Percentiles rank a stretch among this genome's conserved stretches.
These are phyloP conservation scores for Physocephala rufipes DNA, from an alignment of 2,888 invertebrate genomes.

Conservation along the genomic window DNA sequence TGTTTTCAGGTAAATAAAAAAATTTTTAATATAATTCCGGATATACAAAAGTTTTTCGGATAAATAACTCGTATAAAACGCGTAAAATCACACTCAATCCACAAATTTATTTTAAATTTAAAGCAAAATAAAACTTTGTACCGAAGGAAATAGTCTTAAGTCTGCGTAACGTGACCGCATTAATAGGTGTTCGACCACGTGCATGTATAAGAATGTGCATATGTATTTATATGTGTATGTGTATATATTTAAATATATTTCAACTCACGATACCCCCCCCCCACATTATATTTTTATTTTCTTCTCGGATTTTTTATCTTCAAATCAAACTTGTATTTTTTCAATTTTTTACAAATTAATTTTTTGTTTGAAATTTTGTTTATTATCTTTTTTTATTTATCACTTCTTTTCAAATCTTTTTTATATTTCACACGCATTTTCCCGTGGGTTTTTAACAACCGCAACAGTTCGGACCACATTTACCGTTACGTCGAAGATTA, in stretches of 20 bases:
- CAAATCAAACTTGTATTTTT: conserved; percentile 38
- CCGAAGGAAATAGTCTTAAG: too few relatives aligned
- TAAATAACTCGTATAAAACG: too few relatives aligned
- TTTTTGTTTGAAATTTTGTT: neutral
- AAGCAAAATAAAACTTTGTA: neutral
- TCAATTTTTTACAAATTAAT: neutral
- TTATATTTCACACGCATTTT: neutral
- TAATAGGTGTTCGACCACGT: neutral
- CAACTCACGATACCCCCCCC: neutral
- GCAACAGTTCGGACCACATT: conserved; percentile 40
- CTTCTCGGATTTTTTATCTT: neutral
- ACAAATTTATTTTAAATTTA: neutral
- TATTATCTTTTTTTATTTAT: neutral
- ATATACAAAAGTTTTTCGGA: too few relatives aligned
- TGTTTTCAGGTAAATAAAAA: too few relatives aligned
- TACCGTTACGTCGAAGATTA: conserved; percentile 58
- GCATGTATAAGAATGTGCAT: neutral
- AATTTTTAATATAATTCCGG: too few relatives aligned
- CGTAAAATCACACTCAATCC: neutral
- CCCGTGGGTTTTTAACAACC: neutral
- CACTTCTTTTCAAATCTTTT: neutral
- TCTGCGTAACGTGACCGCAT: neutral
- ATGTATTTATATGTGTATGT: neutral
- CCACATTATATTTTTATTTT: neutral
- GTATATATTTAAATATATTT: neutral